These are phyloP conservation scores for Drosophila tropicalis DNA, from an alignment of 1,140 invertebrate genomes.

Conservation along the genomic window DNA sequence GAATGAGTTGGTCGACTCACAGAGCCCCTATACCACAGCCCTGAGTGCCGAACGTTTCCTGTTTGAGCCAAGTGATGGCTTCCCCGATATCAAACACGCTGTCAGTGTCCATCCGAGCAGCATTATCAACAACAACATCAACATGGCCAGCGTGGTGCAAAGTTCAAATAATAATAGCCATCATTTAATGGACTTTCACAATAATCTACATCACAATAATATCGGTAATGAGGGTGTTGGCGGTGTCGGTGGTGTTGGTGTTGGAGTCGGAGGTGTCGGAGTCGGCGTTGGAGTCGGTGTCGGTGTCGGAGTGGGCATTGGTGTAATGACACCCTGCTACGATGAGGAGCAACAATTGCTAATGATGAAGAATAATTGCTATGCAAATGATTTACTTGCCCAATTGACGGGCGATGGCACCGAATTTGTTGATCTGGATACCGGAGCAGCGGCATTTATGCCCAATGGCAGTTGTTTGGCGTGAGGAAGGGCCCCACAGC, in stretches of 20 bases:
- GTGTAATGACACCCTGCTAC: constrained; percentile 59
- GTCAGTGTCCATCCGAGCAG: constrained; percentile 67
- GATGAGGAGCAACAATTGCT: constrained; percentile 70
- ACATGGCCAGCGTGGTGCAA: constrained; percentile 40
- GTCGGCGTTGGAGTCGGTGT: constrained; percentile 41
- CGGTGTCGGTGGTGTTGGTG: constrained; percentile 27
- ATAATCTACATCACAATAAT: constrained; percentile 41
- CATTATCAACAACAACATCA: constrained; percentile 48
- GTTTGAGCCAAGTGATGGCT: constrained; percentile 73
- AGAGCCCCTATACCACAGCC: constrained; percentile 79
- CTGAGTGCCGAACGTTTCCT: constrained; percentile 78
- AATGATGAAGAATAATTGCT: constrained; percentile 72
- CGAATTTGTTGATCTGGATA: constrained; percentile 80
- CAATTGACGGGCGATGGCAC: constrained; percentile 64
- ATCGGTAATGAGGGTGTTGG: constrained; percentile 15
- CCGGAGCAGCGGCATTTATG: constrained; percentile 70
- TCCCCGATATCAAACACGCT: constrained; percentile 80
- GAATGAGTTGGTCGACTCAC: constrained; percentile 77
- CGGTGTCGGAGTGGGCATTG: constrained; percentile 41
- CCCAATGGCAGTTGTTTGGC: constrained; percentile 79
- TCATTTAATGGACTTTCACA: constrained; percentile 70
- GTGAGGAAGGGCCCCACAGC: constrained; percentile 67
- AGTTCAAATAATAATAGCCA: constrained; percentile 52
- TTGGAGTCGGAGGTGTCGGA: constrained; percentile 26
- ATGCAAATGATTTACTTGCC: constrained; percentile 65